phyloP scores from a whole-genome alignment of 2,888 invertebrate genomes.

The Pammene fasciana region DNA sequence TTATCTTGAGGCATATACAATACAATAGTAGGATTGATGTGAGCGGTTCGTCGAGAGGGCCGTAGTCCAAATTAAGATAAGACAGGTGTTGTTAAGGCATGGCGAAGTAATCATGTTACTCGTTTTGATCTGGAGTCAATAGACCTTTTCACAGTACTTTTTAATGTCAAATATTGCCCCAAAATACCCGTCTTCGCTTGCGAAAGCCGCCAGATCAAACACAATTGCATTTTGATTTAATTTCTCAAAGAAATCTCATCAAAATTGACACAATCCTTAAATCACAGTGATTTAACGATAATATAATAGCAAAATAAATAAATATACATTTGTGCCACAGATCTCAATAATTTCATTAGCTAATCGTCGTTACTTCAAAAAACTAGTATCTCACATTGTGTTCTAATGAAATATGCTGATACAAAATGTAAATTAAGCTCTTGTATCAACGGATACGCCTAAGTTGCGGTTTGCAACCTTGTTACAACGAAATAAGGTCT shows the following conservation, averaged over 20 bases:
- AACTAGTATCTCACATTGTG: background rate
- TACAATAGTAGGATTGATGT: slow-evolving; percentile 1
- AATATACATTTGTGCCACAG: slow-evolving; percentile 25
- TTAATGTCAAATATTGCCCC: no score
- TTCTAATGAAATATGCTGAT: background rate
- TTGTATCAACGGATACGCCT: background rate
- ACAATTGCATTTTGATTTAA: slow-evolving; percentile 10
- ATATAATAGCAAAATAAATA: slow-evolving; percentile 23
- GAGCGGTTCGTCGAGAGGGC: background rate
- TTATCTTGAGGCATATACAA: slow-evolving; percentile 17
- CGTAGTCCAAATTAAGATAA: background rate
- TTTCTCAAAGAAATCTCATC: slow-evolving; percentile 25
- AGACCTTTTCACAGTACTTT: no score
- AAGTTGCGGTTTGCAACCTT: background rate
- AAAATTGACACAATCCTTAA: slow-evolving; percentile 19
- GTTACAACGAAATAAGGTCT: background rate
- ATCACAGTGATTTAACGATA: slow-evolving; percentile 20
- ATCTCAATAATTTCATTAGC: slow-evolving; percentile 12
- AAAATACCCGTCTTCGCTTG: background rate
- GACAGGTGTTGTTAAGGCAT: no score
- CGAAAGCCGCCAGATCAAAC: background rate
- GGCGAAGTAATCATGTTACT: no score
- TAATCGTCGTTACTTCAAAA: background rate
- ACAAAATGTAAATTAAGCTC: background rate
- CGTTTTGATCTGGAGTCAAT: no score